These are phyloP conservation scores for Frankliniella intonsa DNA, from an alignment of 2,888 invertebrate species.

Conservation along the genomic window DNA sequence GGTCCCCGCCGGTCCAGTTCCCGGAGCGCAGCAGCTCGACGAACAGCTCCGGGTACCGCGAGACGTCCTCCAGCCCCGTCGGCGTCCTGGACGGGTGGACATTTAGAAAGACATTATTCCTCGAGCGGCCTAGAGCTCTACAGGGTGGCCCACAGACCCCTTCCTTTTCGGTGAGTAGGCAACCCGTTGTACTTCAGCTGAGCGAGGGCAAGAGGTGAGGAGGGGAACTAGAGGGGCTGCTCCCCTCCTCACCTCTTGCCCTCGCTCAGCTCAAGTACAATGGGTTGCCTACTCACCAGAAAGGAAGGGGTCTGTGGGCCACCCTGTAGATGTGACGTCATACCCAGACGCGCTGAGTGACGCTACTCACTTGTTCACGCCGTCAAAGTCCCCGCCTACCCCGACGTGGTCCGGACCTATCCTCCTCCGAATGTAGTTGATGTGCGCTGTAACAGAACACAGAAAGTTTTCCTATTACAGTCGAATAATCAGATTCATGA, in stretches of 20 bases:
- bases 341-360: background rate
- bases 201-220: too few relatives aligned
- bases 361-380: constrained; percentile 55
- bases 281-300: too few relatives aligned
- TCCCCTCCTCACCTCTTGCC: too few relatives aligned
- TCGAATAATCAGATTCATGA: too few relatives aligned
- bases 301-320: too few relatives aligned
- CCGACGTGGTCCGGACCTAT: constrained; percentile 59
- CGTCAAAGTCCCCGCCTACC: constrained; percentile 60
- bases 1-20: constrained; percentile 58
- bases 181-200: too few relatives aligned
- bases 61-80: constrained; percentile 70
- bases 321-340: background rate
- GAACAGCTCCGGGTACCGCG: constrained; percentile 64
- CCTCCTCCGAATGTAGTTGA: constrained; percentile 58
- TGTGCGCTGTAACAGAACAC: constrained; percentile 50
- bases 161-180: too few relatives aligned
- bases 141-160: too few relatives aligned
- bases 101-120: constrained; percentile 1
- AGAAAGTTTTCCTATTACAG: too few relatives aligned
- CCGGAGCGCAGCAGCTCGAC: constrained; percentile 59
- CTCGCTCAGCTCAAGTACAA: too few relatives aligned
- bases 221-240: too few relatives aligned
- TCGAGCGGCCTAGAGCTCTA: background rate
- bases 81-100: constrained; percentile 59